Evolutionary conservation across 1,140 invertebrate genomes (phyloP).

Genomic region (Metopolophium dirhodum): DNA sequence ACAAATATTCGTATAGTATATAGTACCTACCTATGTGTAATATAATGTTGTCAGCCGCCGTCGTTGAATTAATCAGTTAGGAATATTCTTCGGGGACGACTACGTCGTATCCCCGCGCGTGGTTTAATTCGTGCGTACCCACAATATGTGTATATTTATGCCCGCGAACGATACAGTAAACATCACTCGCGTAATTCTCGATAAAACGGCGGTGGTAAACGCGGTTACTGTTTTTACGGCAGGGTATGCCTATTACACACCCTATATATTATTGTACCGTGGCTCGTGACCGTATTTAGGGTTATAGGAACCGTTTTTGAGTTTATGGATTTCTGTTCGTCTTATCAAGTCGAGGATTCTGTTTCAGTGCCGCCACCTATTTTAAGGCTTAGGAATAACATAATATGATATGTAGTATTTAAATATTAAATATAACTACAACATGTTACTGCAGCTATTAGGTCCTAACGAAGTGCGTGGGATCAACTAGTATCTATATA

Average conservation of each 20-base stretch:
- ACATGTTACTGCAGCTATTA: too few relatives aligned
- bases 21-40: not conserved
- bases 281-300: not conserved
- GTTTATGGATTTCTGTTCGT: not conserved
- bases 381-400: not conserved
- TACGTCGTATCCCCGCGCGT: not conserved
- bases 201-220: conserved; percentile 4
- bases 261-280: not conserved
- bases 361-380: not conserved
- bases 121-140: not conserved
- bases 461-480: too few relatives aligned
- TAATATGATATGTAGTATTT: not conserved
- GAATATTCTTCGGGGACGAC: not conserved
- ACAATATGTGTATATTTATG: not conserved
- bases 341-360: not conserved
- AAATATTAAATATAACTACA: too few relatives aligned
- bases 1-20: not conserved
- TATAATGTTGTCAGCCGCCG: not conserved
- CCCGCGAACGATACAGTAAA: not conserved
- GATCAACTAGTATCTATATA: too few relatives aligned
- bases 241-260: not conserved
- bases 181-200: not conserved
- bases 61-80: conserved; percentile 22
- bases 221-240: not conserved
- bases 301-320: not conserved